Base-by-base conservation (phyloP, 2,888 invertebrate species). In the Chaetoderma sp. region DNA sequence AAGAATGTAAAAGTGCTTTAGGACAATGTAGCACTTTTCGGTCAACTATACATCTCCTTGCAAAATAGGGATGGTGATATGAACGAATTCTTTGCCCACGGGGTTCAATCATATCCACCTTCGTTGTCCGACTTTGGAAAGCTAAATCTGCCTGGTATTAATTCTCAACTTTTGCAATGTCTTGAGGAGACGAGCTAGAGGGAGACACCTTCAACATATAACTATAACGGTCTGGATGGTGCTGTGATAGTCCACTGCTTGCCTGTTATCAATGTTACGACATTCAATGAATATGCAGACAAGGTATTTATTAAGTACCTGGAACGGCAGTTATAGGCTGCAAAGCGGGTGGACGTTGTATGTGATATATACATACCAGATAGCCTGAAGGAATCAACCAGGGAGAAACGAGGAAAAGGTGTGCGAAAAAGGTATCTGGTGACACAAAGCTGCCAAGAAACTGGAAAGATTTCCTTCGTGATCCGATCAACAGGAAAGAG, bases 321-420 rank as follows among this genome's bases (percentile, higher is more conserved):
- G 13, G 8, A 42, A 36, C 23, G 33, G 13, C 70, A 75, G 42
- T 49, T 73, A 21, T 8, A 28, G 13, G 47, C 44, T 10, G 52
- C 49, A 10, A 36, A 52, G 3, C 50, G 74, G 30, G 10, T 74
- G 6, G 74, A 76, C 42, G 33, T 70, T 28, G 59, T 69, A 4
- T 73, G 60, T 63, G 73, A 75, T 61, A 58, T 16, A 30, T 72
- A 72, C 58, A 4, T 42, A 10, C n/a, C 21, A 23, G 56, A 66
- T 10, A 70, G 66, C 54, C 47, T 76, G 30, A 73, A 76, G 50
- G 64, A 49, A 18, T 23, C 47, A 10, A 69, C 69, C n/a, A 36
- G 71, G 23, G 32, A 56, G n/a, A n/a, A n/a, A n/a, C 59, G 73
- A 33, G 73, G 73, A 8, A 62, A 67, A 45, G 73, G 70, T 3